phyloP scores from a whole-genome alignment of 2,888 invertebrate genomes.

The Drosophila robusta region DNA sequence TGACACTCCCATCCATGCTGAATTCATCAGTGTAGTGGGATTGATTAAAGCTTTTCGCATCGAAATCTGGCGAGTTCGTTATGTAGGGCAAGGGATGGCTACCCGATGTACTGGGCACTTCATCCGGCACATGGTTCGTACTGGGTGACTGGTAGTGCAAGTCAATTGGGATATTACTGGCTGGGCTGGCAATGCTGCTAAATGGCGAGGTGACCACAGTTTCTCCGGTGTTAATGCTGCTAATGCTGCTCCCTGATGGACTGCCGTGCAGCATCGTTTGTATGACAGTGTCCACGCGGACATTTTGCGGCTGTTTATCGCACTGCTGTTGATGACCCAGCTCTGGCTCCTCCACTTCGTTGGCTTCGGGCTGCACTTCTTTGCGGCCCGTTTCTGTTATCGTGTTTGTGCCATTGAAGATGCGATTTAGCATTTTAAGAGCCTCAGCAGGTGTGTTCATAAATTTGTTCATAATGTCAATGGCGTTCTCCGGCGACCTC shows the following conservation, averaged over 20 bases:
- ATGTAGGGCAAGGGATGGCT: slow-evolving; percentile 51
- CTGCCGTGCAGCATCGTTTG: slow-evolving; percentile 71
- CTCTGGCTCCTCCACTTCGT: slow-evolving; percentile 18
- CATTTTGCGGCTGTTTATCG: slow-evolving; percentile 41
- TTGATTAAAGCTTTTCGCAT: slow-evolving; percentile 73
- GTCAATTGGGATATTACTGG: slow-evolving; percentile 53
- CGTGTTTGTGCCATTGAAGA: slow-evolving; percentile 79
- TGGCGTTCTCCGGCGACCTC: slow-evolving; percentile 85
- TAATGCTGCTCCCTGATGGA: slow-evolving; percentile 50
- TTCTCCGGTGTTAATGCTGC: slow-evolving; percentile 42
- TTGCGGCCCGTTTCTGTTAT: slow-evolving; percentile 36
- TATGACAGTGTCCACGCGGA: slow-evolving; percentile 68
- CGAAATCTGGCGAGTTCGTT: slow-evolving; percentile 68
- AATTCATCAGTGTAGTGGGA: slow-evolving; percentile 63
- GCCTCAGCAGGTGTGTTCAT: slow-evolving; percentile 85
- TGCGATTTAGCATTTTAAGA: slow-evolving; percentile 83
- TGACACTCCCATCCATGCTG: slow-evolving; percentile 57
- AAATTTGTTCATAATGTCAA: slow-evolving; percentile 85
- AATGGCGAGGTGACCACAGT: slow-evolving; percentile 45
- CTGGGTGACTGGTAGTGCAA: slow-evolving; percentile 69
- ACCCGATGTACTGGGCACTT: slow-evolving; percentile 72
- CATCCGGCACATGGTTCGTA: slow-evolving; percentile 42
- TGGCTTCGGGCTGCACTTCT: slow-evolving; percentile 2
- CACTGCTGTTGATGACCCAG: slow-evolving; percentile 1
- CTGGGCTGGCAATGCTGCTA: slow-evolving; percentile 52